phyloP scores from a whole-genome alignment of 2,113 vertebrate species.

The Catagonus wagneri region DNA sequence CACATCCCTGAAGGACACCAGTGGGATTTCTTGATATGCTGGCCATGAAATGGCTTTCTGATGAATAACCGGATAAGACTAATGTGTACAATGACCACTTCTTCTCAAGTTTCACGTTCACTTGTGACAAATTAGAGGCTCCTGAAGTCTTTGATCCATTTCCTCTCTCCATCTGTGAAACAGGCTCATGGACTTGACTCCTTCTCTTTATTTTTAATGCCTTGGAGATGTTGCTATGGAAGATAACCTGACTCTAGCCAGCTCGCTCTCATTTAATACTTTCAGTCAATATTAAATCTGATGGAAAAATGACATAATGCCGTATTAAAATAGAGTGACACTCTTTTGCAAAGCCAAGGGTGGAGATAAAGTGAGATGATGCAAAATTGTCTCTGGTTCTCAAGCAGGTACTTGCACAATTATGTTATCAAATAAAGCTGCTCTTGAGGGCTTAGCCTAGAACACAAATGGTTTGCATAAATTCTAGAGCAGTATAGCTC shows the following conservation, averaged over 20 bases:
- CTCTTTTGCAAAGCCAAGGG: slow-evolving; percentile 13
- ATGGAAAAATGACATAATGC: not conserved
- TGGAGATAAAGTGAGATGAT: not conserved
- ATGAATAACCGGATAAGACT: not conserved
- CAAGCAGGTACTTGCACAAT: not conserved
- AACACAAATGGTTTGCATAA: not conserved
- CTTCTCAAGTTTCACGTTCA: not conserved
- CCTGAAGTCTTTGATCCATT: not conserved
- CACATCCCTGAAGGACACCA: not conserved
- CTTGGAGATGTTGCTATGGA: not conserved
- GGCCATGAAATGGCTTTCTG: not conserved
- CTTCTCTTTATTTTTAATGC: not conserved
- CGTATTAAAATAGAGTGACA: slow-evolving; percentile 42
- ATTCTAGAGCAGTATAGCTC: not conserved
- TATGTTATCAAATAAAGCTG: not conserved
- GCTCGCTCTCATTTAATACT: slow-evolving; percentile 28
- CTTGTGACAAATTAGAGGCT: not conserved
- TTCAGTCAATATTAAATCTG: not conserved
- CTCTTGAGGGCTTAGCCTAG: not conserved
- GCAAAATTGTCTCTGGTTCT: not conserved
- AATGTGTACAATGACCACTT: not conserved
- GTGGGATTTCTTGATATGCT: not conserved
- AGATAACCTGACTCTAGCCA: not conserved
- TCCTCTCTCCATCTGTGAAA: not conserved
- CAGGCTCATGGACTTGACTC: not conserved